Evolutionary conservation across 1,140 invertebrate species (phyloP).

Genomic region (Capitella teleta): DNA sequence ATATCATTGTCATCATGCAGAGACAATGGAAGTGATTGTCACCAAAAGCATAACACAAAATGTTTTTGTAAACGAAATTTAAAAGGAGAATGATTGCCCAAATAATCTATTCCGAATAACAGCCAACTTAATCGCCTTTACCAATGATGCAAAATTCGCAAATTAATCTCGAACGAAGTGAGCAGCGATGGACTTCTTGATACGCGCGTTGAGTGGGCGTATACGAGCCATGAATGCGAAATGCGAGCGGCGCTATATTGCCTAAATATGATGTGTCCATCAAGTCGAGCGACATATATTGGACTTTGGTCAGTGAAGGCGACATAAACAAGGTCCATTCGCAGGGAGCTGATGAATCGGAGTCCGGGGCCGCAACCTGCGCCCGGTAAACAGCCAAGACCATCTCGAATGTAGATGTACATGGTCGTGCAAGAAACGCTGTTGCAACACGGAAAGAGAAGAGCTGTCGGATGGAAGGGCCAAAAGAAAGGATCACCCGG

Average conservation of each 20-base stretch:
- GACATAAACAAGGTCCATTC: neutral
- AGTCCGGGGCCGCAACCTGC: no score
- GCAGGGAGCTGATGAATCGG: no score
- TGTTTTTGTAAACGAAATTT: neutral
- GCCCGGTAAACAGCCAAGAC: no score
- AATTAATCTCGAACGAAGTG: neutral
- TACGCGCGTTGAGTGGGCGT: neutral
- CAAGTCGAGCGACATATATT: neutral
- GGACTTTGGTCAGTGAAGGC: neutral
- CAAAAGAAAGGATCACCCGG: no score
- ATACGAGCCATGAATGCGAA: neutral
- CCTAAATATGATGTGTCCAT: neutral
- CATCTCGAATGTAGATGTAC: no score
- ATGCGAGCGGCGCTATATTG: neutral
- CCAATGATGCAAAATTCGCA: neutral
- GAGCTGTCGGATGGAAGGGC: no score
- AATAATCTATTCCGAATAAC: neutral
- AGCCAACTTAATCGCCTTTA: neutral
- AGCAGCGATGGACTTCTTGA: neutral
- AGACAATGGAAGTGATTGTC: neutral
- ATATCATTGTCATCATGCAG: neutral
- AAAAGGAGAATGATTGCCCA: neutral
- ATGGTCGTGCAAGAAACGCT: no score
- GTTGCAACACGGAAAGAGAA: no score
- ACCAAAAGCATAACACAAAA: neutral